Evolutionary conservation across 2,797 vertebrate genomes (phyloP).

Genomic region (Malurus splendens): DNA sequence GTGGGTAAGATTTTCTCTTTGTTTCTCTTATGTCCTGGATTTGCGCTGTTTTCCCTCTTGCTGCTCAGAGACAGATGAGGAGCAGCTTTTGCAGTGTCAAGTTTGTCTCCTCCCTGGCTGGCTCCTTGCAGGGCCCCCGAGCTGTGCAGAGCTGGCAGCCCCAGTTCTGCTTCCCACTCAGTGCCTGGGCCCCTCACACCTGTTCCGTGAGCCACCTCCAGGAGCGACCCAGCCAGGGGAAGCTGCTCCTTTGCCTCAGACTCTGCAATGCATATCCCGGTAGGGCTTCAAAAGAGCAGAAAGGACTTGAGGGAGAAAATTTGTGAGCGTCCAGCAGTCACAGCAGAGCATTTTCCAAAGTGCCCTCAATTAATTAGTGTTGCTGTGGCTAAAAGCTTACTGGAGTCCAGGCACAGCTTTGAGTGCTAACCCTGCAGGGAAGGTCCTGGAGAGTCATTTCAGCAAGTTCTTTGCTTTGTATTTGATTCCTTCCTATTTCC

Average conservation of each 20-base stretch:
- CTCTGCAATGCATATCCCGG: neutral
- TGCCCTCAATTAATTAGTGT: slow-evolving; percentile 8
- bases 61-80: neutral
- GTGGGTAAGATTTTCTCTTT: neutral
- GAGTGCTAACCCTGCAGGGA: slow-evolving; percentile 11
- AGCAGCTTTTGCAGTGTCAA: neutral
- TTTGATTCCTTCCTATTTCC: slow-evolving; percentile 27
- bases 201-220: neutral
- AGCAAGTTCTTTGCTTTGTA: neutral
- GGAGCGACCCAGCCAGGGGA: neutral
- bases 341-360: slow-evolving; percentile 30
- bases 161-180: neutral
- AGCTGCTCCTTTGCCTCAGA: neutral
- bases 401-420: slow-evolving; percentile 3
- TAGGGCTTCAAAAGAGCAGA: slow-evolving; percentile 17
- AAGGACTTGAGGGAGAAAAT: neutral
- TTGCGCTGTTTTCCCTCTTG: neutral
- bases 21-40: neutral
- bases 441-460: slow-evolving; percentile 22
- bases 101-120: neutral
- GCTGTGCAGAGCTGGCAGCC: neutral
- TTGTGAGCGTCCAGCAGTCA: neutral
- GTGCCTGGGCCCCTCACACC: neutral
- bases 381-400: neutral
- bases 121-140: neutral